phyloP scores from a whole-genome alignment of 2,113 vertebrate species.

The Progne subis region DNA sequence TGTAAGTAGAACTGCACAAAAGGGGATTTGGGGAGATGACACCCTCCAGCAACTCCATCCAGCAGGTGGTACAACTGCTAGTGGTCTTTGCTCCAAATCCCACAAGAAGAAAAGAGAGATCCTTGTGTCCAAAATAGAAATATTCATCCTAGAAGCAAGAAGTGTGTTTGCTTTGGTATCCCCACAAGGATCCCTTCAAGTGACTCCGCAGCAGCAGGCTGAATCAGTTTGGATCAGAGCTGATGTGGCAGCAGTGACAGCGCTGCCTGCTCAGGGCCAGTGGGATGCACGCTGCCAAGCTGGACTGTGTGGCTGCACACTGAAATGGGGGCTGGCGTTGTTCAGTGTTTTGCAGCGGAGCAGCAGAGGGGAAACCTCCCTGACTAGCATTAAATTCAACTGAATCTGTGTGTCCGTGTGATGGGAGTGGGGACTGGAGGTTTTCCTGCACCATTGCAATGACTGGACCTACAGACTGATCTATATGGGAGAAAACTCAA shows the following conservation, averaged over 20 bases:
- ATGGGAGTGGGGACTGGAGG: not conserved
- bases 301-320: not conserved
- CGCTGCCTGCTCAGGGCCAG: not conserved
- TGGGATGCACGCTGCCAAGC: not conserved
- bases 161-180: conserved; percentile 4
- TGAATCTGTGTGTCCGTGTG: not conserved
- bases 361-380: not conserved
- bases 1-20: not conserved
- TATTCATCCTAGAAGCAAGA: conserved; percentile 10
- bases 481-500: not conserved
- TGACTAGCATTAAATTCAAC: not conserved
- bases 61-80: conserved; percentile 7
- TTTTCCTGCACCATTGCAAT: not conserved
- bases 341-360: not conserved
- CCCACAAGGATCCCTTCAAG: conserved; percentile 11
- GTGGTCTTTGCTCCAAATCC: not conserved
- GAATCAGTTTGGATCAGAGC: conserved; percentile 40
- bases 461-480: not conserved
- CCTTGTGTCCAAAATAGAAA: conserved; percentile 14
- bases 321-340: not conserved
- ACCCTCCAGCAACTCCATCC: conserved; percentile 19
- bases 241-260: conserved; percentile 49
- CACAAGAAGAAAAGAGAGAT: not conserved
- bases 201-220: conserved; percentile 25
- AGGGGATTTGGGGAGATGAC: not conserved